Percentiles rank a stretch among this genome's conserved stretches.
These are phyloP conservation scores for Sitophilus oryzae DNA, from an alignment of 1,140 invertebrate species.

Conservation along the genomic window DNA sequence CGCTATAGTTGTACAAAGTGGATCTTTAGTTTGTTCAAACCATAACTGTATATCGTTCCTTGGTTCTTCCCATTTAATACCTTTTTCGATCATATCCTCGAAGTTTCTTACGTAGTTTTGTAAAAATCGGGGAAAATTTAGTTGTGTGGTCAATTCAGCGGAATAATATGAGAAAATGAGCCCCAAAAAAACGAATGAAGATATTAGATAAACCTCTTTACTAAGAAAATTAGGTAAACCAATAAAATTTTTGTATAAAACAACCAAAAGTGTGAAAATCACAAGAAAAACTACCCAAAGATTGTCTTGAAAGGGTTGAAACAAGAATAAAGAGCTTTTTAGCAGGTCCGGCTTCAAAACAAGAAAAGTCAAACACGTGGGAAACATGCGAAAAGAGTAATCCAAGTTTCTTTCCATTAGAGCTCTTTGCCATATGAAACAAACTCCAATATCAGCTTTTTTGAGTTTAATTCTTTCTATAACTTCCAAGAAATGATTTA, in stretches of 20 bases:
- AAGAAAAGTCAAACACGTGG: slow-evolving; percentile 15
- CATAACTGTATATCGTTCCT: slow-evolving; percentile 9
- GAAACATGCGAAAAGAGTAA: slow-evolving; percentile 14
- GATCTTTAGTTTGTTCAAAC: slow-evolving; percentile 9
- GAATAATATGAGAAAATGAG: slow-evolving; percentile 16
- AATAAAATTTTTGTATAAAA: neutral
- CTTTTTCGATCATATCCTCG: slow-evolving; percentile 8
- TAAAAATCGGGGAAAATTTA: slow-evolving; percentile 14
- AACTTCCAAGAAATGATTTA: slow-evolving; percentile 10
- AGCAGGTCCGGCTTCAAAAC: slow-evolving; percentile 11
- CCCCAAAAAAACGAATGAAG: slow-evolving; percentile 1
- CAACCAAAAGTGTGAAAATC: neutral
- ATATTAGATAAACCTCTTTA: neutral
- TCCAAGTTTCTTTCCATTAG: slow-evolving; percentile 9
- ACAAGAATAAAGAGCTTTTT: slow-evolving; percentile 3
- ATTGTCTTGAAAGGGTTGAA: slow-evolving; percentile 10
- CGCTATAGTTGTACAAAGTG: slow-evolving; percentile 4
- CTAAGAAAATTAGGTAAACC: neutral
- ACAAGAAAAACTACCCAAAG: neutral
- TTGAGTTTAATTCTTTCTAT: slow-evolving; percentile 2
- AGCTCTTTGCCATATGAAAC: slow-evolving; percentile 16
- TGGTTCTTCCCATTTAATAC: slow-evolving; percentile 14
- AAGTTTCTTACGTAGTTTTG: slow-evolving; percentile 10
- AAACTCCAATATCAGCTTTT: slow-evolving; percentile 14
- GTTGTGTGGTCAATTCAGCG: slow-evolving; percentile 1